Conservation (phyloP, 2,888 invertebrate genomes). For the Hydraecia micacea region DNA sequence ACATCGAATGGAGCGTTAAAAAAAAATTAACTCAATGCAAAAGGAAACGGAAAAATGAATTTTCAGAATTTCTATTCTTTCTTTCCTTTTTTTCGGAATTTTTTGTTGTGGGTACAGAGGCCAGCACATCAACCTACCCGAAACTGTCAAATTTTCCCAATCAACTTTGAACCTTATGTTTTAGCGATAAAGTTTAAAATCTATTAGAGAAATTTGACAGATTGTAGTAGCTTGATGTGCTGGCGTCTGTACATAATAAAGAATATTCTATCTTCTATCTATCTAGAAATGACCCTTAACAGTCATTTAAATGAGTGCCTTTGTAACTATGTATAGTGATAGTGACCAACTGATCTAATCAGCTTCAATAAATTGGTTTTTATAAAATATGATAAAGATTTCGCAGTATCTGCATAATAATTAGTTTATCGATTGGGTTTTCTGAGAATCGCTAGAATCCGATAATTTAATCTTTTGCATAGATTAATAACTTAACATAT, state of each 20-base stretch:
- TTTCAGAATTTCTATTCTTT: neutral
- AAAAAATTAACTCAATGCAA: neutral
- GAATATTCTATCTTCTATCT: neutral
- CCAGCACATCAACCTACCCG: too few relatives aligned
- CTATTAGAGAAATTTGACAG: too few relatives aligned
- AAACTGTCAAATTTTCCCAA: too few relatives aligned
- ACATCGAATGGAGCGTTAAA: constrained; percentile 40
- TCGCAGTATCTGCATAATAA: neutral
- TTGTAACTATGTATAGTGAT: neutral
- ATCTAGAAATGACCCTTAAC: neutral
- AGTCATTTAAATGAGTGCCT: neutral
- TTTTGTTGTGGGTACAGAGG: too few relatives aligned
- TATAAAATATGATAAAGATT: constrained; percentile 16
- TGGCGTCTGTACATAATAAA: neutral
- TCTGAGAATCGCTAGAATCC: neutral
- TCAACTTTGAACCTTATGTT: too few relatives aligned
- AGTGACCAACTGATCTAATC: constrained; percentile 9
- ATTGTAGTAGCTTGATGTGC: too few relatives aligned
- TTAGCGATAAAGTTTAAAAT: too few relatives aligned
- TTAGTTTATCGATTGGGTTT: neutral
- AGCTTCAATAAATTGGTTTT: constrained; percentile 4
- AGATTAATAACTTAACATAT: neutral
- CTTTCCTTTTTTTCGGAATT: too few relatives aligned
- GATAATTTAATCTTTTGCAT: neutral
- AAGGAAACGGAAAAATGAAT: neutral